Base-by-base conservation (phyloP, 2,797 vertebrate genomes). In the Hozukius guyotensis region DNA sequence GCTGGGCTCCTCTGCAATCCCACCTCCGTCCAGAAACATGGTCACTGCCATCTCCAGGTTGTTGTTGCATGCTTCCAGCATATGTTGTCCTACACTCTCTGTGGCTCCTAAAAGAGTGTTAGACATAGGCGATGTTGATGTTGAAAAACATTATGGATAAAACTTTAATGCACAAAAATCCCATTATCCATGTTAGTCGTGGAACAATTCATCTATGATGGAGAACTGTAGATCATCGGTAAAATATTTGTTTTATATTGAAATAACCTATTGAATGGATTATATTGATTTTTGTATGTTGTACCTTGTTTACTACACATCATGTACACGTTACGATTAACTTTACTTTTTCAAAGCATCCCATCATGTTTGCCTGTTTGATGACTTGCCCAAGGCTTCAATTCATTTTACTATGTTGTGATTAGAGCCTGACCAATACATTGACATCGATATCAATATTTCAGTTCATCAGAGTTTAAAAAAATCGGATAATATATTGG, bases 11-110 rank as follows among this genome's bases (percentile, higher is more conserved):
- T 99, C 98, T 31, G 97, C 96, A 18, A 99, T 97, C 64, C 96
- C 98, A 9, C 98, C 98, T 75, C 99, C 98, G 49, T 99, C 99
- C 91, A 99, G 93, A 92, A 99, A 99, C 99, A 99, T 99, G 56
- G 98, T 99, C 75, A 99, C 98, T 14, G 99, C 99, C 99, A 99
- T 99, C 94, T 99, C 98, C 93, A 99, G 93, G 81, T 99, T 99
- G 90, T 98, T 99, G 96, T 96, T 98, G 93, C 99, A 99, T 20
- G 99, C 99, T 93, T 99, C 99, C 16, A 99, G 94, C 98, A 99
- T 99, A 60, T 99, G 98, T 82, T 97, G 97, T 72, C 97, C 99
- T 68, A 99, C 97, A 65, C 98, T 99, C 89, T 99, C 98, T 80
- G 97, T 98, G 83, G 98, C 99, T 92, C 99, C 99, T 99, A 82